Evolutionary conservation across 30 jellyfish, hydroid and myxozoan genomes (phyloP).

Genomic region (Aurelia coerulea): DNA sequence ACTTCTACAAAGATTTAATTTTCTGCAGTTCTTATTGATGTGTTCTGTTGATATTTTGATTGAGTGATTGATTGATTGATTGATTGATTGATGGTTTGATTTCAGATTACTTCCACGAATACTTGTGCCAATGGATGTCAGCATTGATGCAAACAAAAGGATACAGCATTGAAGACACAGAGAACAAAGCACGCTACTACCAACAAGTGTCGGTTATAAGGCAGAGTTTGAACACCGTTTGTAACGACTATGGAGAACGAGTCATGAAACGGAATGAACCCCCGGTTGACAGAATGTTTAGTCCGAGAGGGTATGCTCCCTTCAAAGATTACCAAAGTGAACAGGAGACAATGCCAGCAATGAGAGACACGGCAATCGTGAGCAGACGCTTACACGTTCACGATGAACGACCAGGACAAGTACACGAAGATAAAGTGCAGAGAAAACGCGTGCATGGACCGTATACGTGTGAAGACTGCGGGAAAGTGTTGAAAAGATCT

Average conservation of each 20-base stretch:
- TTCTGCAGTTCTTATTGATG: no score
- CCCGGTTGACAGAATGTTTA: no score
- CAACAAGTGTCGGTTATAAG: constrained; percentile 8
- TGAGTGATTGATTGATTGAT: background rate
- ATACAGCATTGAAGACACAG: background rate
- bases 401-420: constrained; percentile 6
- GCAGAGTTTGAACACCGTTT: background rate
- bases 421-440: background rate
- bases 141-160: constrained; percentile 40
- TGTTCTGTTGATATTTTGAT: background rate
- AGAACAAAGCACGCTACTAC: background rate
- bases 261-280: no score
- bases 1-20: no score
- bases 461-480: constrained; percentile 81
- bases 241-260: background rate
- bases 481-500: constrained; percentile 71
- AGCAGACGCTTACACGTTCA: background rate
- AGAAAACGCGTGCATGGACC: constrained; percentile 60
- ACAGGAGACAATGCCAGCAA: no score
- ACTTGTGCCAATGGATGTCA: constrained; percentile 42
- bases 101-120: constrained; percentile 45
- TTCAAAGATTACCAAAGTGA: no score
- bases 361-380: background rate
- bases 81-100: background rate
- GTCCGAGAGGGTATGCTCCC: no score